phyloP scores from a whole-genome alignment of 2,797 vertebrate species.

The Propithecus perrieri region DNA sequence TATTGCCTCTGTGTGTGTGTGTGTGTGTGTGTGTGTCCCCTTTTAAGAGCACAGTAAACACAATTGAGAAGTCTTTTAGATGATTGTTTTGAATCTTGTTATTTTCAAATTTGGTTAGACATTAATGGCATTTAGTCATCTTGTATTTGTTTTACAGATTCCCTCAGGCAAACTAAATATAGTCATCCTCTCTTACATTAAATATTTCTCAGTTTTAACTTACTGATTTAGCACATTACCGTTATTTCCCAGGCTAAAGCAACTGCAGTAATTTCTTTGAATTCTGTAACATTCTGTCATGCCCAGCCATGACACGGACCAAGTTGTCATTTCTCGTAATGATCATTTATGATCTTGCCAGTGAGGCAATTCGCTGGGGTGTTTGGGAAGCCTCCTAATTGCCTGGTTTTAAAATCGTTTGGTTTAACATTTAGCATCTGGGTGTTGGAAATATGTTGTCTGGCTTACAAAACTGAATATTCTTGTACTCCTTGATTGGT shows the following conservation, averaged over 20 bases:
- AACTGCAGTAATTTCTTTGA: background rate
- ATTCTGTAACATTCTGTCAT: background rate
- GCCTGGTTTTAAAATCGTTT: slow-evolving; percentile 35
- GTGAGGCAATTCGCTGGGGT: background rate
- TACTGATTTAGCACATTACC: background rate
- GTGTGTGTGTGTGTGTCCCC: background rate
- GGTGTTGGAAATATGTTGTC: background rate
- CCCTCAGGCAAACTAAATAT: background rate
- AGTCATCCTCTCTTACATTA: background rate
- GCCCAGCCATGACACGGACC: background rate
- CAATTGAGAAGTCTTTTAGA: background rate
- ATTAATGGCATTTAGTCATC: background rate
- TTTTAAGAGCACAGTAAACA: background rate
- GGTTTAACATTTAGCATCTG: slow-evolving; percentile 34
- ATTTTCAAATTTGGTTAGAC: background rate
- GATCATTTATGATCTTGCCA: slow-evolving; percentile 35
- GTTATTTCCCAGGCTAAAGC: background rate
- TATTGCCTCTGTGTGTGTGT: background rate
- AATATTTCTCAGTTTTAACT: slow-evolving; percentile 4
- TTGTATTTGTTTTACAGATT: background rate
- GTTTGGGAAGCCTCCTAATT: slow-evolving; percentile 7
- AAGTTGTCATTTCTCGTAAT: slow-evolving; percentile 44
- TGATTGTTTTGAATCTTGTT: background rate
- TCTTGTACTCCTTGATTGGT: background rate
- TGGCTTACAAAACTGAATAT: background rate